These are phyloP conservation scores for Temnothorax nylanderi DNA, from an alignment of 1,140 invertebrate genomes.

Conservation along the genomic window DNA sequence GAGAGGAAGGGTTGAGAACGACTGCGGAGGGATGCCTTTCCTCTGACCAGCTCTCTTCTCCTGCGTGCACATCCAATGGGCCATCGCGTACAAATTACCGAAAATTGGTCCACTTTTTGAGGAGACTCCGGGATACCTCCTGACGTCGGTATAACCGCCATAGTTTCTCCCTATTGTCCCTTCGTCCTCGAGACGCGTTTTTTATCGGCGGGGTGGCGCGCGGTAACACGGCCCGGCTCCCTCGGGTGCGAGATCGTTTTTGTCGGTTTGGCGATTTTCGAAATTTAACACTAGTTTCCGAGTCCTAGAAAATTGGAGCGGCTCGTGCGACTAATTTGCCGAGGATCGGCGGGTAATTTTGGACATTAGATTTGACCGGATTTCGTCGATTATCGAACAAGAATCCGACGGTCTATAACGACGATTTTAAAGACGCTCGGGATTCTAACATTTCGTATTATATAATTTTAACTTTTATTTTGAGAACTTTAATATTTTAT, in stretches of 20 bases:
- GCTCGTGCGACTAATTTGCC: constrained; percentile 34
- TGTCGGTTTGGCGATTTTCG: constrained; percentile 21
- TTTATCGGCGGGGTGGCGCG: background rate
- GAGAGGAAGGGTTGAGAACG: background rate
- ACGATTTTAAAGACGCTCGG: background rate
- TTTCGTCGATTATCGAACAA: background rate
- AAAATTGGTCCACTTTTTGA: constrained; percentile 81
- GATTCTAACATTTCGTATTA: background rate
- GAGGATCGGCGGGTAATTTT: constrained; percentile 21
- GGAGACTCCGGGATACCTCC: constrained; percentile 32
- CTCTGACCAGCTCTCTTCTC: constrained; percentile 25
- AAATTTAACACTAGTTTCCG: constrained; percentile 35
- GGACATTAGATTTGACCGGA: background rate
- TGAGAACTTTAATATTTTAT: too few relatives aligned
- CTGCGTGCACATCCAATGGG: constrained; percentile 61
- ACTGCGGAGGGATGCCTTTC: constrained; percentile 24
- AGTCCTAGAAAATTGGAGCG: constrained; percentile 37
- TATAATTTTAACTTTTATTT: background rate
- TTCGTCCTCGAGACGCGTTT: constrained; percentile 39
- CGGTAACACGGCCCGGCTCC: background rate
- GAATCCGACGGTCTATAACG: background rate
- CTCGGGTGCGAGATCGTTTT: constrained; percentile 38
- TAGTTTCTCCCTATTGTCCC: constrained; percentile 47
- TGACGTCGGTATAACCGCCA: constrained; percentile 49
- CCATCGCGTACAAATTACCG: constrained; percentile 78